These are phyloP conservation scores for Sebastes ruberrimus DNA, from an alignment of 2,797 vertebrate genomes.

Conservation along the genomic window DNA sequence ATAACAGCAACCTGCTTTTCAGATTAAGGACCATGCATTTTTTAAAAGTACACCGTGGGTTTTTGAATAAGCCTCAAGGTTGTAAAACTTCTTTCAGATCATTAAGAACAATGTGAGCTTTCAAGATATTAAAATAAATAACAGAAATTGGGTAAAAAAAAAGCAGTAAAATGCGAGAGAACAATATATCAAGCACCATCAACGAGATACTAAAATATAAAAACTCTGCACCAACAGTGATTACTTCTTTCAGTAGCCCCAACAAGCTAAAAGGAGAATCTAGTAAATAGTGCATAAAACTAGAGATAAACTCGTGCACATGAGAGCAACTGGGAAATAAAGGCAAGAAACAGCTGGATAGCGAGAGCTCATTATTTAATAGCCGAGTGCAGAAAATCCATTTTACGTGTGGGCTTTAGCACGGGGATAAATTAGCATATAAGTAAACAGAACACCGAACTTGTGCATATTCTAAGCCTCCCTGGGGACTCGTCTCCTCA, in stretches of 20 bases:
- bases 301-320: slow-evolving; percentile 1
- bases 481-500: slow-evolving; percentile 32
- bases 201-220: background rate
- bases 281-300: slow-evolving; percentile 21
- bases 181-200: background rate
- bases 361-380: slow-evolving; percentile 61
- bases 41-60: background rate
- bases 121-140: background rate
- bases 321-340: slow-evolving; percentile 4
- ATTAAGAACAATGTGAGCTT: background rate
- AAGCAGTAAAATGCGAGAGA: background rate
- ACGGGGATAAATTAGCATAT: slow-evolving; percentile 60
- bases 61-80: background rate
- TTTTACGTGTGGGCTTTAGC: slow-evolving; percentile 58
- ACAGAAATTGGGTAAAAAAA: background rate
- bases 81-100: background rate
- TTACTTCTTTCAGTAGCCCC: background rate
- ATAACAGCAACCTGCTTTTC: background rate
- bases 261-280: slow-evolving; percentile 5
- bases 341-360: slow-evolving; percentile 42
- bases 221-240: background rate
- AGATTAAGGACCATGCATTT: slow-evolving; percentile 7
- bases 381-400: slow-evolving; percentile 56
- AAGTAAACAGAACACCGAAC: slow-evolving; percentile 64
- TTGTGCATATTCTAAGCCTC: slow-evolving; percentile 45